Evolutionary conservation across 2,888 invertebrate species (phyloP).

Genomic region (Agrotis ipsilon): DNA sequence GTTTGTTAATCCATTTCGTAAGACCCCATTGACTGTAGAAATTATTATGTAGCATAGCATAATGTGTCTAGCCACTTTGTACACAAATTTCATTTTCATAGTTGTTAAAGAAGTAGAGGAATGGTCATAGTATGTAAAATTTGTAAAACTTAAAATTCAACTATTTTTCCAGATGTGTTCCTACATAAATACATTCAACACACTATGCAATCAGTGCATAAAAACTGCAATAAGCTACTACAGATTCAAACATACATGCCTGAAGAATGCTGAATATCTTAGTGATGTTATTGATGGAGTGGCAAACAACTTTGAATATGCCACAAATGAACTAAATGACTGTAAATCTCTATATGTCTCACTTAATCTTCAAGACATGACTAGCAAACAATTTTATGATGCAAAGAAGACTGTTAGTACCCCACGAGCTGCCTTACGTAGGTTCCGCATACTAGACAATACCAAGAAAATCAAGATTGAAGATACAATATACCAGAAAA

Average conservation of each 20-base stretch:
- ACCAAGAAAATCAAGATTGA: conserved; percentile 48
- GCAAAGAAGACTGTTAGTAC: conserved; percentile 57
- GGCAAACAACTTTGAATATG: conserved; percentile 66
- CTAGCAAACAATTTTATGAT: conserved; percentile 75
- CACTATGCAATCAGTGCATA: conserved; percentile 75
- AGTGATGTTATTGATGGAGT: conserved; percentile 70
- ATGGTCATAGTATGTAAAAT: too few species aligned
- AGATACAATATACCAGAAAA: conserved; percentile 25
- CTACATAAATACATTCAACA: conserved; percentile 70
- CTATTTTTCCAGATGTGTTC: conserved; percentile 74
- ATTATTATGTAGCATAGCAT: neutral
- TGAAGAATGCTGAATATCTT: conserved; percentile 70
- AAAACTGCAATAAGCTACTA: conserved; percentile 73
- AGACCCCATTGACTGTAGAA: neutral
- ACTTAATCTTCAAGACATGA: conserved; percentile 70
- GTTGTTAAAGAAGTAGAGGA: too few species aligned
- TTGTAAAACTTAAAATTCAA: neutral
- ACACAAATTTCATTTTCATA: neutral
- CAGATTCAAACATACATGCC: conserved; percentile 73
- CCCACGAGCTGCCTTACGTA: conserved; percentile 65
- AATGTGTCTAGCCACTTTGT: neutral
- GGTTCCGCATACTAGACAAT: conserved; percentile 64
- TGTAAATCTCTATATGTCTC: conserved; percentile 75
- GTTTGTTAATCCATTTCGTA: too few species aligned
- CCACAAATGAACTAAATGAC: conserved; percentile 54